Conservation (phyloP, 2,888 invertebrate genomes). For the Erebia epiphron region DNA sequence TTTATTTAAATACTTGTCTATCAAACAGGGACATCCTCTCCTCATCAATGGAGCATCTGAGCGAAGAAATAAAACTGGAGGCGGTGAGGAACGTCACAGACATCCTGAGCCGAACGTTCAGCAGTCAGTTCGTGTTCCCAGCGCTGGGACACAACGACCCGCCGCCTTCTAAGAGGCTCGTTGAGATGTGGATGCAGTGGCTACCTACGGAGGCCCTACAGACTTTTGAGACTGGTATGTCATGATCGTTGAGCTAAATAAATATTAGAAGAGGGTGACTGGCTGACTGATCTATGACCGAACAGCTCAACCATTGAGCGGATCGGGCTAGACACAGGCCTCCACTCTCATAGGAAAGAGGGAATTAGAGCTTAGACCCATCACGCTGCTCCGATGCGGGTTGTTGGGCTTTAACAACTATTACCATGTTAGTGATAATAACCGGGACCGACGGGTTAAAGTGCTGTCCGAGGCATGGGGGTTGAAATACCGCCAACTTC, state of each 20-base stretch:
- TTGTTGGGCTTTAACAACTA: too few relatives aligned
- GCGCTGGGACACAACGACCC: conserved; percentile 95
- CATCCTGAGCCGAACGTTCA: conserved; percentile 90
- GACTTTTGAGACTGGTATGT: conserved; percentile 90
- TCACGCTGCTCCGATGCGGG: too few relatives aligned
- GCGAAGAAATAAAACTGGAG: conserved; percentile 87
- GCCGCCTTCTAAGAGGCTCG: conserved; percentile 84
- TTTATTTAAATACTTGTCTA: neutral
- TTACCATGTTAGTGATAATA: too few relatives aligned
- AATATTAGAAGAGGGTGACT: too few relatives aligned
- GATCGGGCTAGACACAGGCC: too few relatives aligned
- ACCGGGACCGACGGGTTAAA: too few relatives aligned
- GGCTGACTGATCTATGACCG: too few relatives aligned
- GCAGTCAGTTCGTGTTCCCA: conserved; percentile 94
- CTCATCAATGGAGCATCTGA: conserved; percentile 87
- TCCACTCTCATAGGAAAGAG: too few relatives aligned
- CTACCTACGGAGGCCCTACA: conserved; percentile 91
- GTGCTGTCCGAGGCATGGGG: too few relatives aligned
- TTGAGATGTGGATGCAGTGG: conserved; percentile 93
- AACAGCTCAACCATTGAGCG: too few relatives aligned
- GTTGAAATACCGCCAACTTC: too few relatives aligned
- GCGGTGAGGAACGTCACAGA: conserved; percentile 92
- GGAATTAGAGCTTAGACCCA: too few relatives aligned
- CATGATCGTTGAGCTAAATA: neutral
- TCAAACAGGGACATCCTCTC: conserved; percentile 91